Conservation (phyloP, 1,140 invertebrate genomes). For the Neoseiulus cucumeris region DNA sequence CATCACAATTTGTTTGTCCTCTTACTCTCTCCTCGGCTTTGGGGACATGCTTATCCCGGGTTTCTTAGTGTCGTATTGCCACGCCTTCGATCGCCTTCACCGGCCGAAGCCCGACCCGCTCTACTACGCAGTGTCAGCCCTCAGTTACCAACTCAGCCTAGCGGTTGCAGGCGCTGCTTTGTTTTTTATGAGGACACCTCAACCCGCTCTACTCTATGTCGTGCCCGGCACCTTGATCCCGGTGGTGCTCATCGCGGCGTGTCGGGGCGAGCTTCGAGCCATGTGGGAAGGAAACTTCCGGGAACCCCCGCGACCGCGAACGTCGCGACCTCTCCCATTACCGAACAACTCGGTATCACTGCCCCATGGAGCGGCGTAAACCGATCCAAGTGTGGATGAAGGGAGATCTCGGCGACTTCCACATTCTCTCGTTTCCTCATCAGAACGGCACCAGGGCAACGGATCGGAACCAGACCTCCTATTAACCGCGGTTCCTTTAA, state of each 20-base stretch:
- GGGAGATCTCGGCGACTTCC: too few relatives aligned
- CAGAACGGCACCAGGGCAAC: too few relatives aligned
- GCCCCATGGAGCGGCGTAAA: not conserved
- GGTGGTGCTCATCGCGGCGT: slow-evolving; percentile 28
- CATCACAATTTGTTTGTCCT: slow-evolving; percentile 23
- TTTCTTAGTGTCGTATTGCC: slow-evolving; percentile 32
- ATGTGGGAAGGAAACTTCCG: slow-evolving; percentile 31
- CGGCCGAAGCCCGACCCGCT: slow-evolving; percentile 24
- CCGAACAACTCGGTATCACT: not conserved
- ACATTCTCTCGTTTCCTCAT: too few relatives aligned
- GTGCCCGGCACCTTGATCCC: slow-evolving; percentile 39
- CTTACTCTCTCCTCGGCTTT: slow-evolving; percentile 36
- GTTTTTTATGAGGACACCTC: slow-evolving; percentile 34
- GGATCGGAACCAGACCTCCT: too few relatives aligned
- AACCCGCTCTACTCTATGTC: slow-evolving; percentile 44
- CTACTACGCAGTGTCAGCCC: slow-evolving; percentile 27
- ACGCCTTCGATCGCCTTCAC: slow-evolving; percentile 31
- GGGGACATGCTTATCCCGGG: slow-evolving; percentile 41
- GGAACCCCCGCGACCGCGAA: not conserved
- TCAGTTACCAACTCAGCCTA: slow-evolving; percentile 35
- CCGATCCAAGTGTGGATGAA: not conserved
- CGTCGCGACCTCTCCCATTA: not conserved
- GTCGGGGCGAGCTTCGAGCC: slow-evolving; percentile 28
- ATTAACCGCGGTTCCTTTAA: too few relatives aligned
- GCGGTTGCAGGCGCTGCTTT: slow-evolving; percentile 35